phyloP scores from a whole-genome alignment of 2,113 vertebrate genomes.

The Eidolon helvum region DNA sequence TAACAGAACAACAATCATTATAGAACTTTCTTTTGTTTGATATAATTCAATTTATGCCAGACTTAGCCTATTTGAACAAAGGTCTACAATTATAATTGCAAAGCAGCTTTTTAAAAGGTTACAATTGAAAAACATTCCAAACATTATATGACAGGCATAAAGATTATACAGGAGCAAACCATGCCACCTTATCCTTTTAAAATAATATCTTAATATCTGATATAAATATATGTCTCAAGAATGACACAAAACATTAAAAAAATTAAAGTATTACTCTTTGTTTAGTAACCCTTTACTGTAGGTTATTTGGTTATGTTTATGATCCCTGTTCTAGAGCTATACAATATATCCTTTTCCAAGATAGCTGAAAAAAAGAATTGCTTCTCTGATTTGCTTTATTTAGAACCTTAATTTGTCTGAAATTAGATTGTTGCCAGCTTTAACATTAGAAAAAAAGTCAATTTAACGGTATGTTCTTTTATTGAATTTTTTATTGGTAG shows the following conservation, averaged over 20 bases:
- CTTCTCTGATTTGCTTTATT: neutral
- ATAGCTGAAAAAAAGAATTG: neutral
- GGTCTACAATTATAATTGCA: neutral
- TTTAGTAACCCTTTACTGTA: neutral
- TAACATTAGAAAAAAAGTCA: neutral
- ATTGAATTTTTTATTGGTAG: neutral
- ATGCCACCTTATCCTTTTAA: neutral
- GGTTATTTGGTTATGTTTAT: neutral
- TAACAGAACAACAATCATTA: neutral
- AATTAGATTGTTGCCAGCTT: neutral
- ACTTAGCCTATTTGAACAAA: neutral
- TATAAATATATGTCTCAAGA: neutral
- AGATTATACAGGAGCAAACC: neutral
- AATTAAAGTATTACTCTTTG: too few species aligned
- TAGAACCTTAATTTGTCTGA: neutral
- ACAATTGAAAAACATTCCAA: neutral
- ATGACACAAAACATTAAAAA: neutral
- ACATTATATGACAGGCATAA: neutral
- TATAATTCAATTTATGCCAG: neutral
- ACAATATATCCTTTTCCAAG: neutral
- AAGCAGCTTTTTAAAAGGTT: neutral
- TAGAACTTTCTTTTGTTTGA: neutral
- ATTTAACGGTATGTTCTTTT: neutral
- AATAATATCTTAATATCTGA: neutral
- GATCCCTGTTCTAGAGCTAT: neutral